phyloP scores from a whole-genome alignment of 1,140 invertebrate genomes.

The Propsilocerus akamusi region DNA sequence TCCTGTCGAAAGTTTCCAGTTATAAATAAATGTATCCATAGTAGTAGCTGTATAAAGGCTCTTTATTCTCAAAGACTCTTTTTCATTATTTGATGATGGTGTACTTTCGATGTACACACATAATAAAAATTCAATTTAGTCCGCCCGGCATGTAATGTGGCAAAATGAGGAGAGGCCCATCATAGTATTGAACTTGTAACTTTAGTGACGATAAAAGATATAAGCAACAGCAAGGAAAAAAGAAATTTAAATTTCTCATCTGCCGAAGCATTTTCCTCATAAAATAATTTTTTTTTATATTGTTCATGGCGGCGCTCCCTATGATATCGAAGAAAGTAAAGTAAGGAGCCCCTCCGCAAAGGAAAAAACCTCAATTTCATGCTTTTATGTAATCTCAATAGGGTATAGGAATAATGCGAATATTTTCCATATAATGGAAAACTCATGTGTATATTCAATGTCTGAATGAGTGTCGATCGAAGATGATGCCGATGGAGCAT shows the following conservation, averaged over 20 bases:
- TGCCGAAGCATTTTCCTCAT: not conserved
- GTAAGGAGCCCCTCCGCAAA: no score
- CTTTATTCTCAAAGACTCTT: not conserved
- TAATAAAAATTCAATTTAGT: slow-evolving; percentile 3
- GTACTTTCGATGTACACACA: not conserved
- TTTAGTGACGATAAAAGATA: not conserved
- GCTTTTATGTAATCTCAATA: slow-evolving; percentile 4
- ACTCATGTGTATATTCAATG: not conserved
- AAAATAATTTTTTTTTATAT: no score
- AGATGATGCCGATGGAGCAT: no score
- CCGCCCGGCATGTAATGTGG: no score
- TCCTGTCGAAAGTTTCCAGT: no score
- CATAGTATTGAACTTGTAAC: not conserved
- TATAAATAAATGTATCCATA: no score
- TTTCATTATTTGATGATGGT: not conserved
- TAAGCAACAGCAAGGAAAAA: not conserved
- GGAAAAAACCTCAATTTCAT: slow-evolving; percentile 2
- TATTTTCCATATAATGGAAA: not conserved
- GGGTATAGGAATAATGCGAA: not conserved
- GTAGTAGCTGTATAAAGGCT: no score
- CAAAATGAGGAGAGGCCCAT: not conserved
- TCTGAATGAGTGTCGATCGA: no score
- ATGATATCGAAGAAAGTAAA: no score
- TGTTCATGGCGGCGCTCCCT: no score
- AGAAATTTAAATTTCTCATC: not conserved